Evolutionary conservation across 64 coral and sea anemone genomes (phyloP), one percentile per base, ranked within the genome.

Genomic region (Porites australiensis): DNA sequence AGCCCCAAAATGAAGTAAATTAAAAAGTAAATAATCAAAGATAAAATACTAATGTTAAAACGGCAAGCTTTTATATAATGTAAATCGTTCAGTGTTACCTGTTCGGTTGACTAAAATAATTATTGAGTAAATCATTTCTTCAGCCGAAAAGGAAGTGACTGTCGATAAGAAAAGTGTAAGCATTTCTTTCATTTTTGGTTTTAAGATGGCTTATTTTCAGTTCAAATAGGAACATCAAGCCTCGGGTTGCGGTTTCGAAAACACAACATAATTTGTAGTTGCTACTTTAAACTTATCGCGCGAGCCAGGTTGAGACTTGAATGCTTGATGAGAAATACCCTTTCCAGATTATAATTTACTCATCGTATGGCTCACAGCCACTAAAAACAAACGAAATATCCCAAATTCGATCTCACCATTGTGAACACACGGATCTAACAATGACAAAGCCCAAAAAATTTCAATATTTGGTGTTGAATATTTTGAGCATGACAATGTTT

Each of bases 401-500:
- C 75, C 27, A 16, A 55, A 55, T 78, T 9, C 10, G 18, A 55
- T 2, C 11, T 21, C 7, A 52, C 7, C 4, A 58, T 55, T 54
- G 50, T 8, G 8, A 78, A 54, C 8, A 78, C 9, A 16, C 20
- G 12, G 50, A 10, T 76, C 73, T 57, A 78, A 78, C n/a, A 54
- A 78, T 21, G 75, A 77, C 27, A 37, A 37, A 37, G 27, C 27
- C 27, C 27, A 37, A 37, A 74, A 78, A 55, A 46, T 58, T 57
- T 14, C 62, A 19, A 22, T 78, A 8, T 78, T 58, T 55, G 51
- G 51, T 58, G 75, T 20, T 19, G 22, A 78, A 78, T 78, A 78
- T 55, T 78, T 78, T 49, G 27, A 19, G 49, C 75, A 78, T 78
- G 75, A 78, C n/a, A 78, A 54, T 20, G 57, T 54, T 4, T 78